Conservation (phyloP, 2,888 invertebrate genomes). For the Zonitis immaculata region DNA sequence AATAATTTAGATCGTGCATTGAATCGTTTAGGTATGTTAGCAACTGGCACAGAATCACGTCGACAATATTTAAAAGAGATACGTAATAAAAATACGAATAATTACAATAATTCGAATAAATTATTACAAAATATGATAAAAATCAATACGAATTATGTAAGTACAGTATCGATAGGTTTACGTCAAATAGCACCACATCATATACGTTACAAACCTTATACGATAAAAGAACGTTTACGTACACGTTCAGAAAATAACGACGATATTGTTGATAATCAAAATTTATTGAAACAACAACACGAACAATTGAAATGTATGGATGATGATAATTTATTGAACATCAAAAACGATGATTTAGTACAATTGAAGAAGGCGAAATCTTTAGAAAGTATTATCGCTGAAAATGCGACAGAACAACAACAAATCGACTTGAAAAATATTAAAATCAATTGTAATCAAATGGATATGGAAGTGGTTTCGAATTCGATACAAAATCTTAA, state of each 20-base stretch:
- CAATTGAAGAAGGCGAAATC: slow-evolving; percentile 59
- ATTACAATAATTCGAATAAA: slow-evolving; percentile 23
- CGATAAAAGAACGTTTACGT: slow-evolving; percentile 54
- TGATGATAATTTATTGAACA: background rate
- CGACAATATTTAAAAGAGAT: slow-evolving; percentile 56
- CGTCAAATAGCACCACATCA: slow-evolving; percentile 49
- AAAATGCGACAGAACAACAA: slow-evolving; percentile 35
- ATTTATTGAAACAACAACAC: background rate
- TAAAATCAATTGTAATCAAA: slow-evolving; percentile 16
- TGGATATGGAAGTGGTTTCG: slow-evolving; percentile 59
- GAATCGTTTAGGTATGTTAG: slow-evolving; percentile 59
- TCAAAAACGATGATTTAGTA: slow-evolving; percentile 31
- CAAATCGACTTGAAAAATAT: slow-evolving; percentile 30
- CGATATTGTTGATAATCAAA: slow-evolving; percentile 26
- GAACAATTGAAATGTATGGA: background rate
- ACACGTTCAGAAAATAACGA: slow-evolving; percentile 63
- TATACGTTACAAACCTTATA: slow-evolving; percentile 56
- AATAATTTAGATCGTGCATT: slow-evolving; percentile 57
- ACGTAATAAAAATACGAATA: background rate
- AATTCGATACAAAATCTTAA: slow-evolving; percentile 60
- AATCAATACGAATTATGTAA: slow-evolving; percentile 57
- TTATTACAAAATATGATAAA: slow-evolving; percentile 48
- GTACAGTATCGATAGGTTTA: slow-evolving; percentile 60
- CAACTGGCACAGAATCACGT: slow-evolving; percentile 56
- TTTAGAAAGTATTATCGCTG: slow-evolving; percentile 55